Base-by-base conservation (phyloP, 2,113 vertebrate genomes). In the Microcebus griseorufus region DNA sequence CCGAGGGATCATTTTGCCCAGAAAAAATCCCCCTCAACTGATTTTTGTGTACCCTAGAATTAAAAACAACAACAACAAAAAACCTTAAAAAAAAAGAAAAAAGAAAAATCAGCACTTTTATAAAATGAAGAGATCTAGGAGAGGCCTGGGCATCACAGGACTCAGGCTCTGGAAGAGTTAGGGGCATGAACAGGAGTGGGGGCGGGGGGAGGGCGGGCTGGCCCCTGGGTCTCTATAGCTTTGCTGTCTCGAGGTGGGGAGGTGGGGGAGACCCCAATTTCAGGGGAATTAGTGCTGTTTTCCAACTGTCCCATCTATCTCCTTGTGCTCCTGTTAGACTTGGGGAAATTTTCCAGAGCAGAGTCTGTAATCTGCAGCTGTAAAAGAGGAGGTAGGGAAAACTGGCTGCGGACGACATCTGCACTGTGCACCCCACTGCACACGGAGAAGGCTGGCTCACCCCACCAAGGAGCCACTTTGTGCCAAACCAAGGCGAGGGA, bases 1-100 rank as follows among this genome's bases (percentile, higher is more conserved):
- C 73, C 84, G 23, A 18, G 86, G 1, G 53, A 88, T 91, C 32
- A 12, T 97, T 97, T 97, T 97, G 90, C 86, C 42, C 73, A 84
- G 51, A 69, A 72, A 82, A 81, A 97, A 90, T 83, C 45, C 39
- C 73, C 70, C 82, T 69, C 3, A 95, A 93, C 83, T 92, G 20
- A 67, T 75, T 95, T 70, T 79, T 48, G 95, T 97, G 37, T 88
- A 81, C 58, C n/a, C 27, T 76, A 83, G n/a, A 89, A 95, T 95
- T 75, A 0, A 67, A 65, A 48, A 48, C 45, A 67, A 75, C 45
- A 6, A 53, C 48, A 82, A 65, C 53, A 75, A 34, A 29, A 88
- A 23, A 17, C 37, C 10, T 67, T 78, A 45, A 42, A 42, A 42
- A 6, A 6, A 42, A 42, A 42, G 42, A 48, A 48, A 48, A 11